Percentiles rank a stretch among this genome's conserved stretches.
These are phyloP conservation scores for Erythrolamprus reginae DNA, from an alignment of 2,113 vertebrate species.

Conservation along the genomic window DNA sequence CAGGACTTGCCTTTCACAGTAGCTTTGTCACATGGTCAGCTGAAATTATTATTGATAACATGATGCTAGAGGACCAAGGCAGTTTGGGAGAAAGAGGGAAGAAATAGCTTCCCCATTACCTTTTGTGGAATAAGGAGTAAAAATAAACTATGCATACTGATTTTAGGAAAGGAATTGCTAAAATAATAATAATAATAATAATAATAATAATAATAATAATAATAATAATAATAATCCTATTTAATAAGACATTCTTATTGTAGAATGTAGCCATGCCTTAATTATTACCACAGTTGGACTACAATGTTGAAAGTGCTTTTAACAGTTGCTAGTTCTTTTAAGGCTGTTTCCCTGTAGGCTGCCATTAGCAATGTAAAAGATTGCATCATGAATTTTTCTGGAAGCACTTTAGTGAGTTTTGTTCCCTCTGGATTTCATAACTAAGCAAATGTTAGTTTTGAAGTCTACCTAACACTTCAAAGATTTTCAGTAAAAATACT, in stretches of 20 bases:
- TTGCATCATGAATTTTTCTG: neutral
- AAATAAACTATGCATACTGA: neutral
- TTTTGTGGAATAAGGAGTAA: neutral
- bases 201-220: too few species aligned
- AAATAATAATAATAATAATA: neutral
- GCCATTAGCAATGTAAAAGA: neutral
- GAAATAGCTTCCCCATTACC: neutral
- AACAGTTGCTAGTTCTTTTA: neutral
- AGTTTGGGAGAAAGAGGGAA: neutral
- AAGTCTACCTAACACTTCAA: neutral
- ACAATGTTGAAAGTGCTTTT: neutral
- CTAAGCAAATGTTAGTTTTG: neutral
- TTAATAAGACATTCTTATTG: neutral
- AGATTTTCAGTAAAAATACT: neutral
- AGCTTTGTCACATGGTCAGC: slow-evolving; percentile 29
- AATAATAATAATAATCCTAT: neutral
- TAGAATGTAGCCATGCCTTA: neutral
- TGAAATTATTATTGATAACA: slow-evolving; percentile 27
- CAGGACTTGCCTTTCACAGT: slow-evolving; percentile 4
- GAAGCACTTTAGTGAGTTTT: neutral
- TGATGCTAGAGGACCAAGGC: slow-evolving; percentile 19
- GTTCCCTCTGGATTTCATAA: neutral
- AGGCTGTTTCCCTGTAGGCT: neutral
- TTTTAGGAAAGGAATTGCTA: neutral
- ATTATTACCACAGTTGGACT: neutral